These are phyloP conservation scores for Ptilorrhoa leucosticta DNA, from an alignment of 2,113 vertebrate genomes.

Conservation along the genomic window DNA sequence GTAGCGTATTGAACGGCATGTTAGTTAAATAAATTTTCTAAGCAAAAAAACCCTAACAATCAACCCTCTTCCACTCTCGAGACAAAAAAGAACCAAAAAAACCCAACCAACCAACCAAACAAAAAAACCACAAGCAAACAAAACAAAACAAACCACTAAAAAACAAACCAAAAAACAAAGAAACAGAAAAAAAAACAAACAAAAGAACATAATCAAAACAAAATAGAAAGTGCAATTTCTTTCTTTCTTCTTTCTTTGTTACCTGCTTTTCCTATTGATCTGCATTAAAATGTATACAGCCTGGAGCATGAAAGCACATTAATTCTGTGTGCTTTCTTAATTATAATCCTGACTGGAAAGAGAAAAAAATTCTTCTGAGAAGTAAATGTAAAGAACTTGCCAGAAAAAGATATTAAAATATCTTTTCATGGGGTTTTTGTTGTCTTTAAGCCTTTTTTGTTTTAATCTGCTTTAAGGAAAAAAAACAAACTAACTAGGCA, in stretches of 20 bases:
- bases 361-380: background rate
- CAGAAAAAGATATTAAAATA: background rate
- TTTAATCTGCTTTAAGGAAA: background rate
- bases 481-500: rapidly evolving
- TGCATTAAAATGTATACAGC: background rate
- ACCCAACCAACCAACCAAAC: background rate
- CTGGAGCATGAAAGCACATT: background rate
- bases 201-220: background rate
- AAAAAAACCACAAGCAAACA: background rate
- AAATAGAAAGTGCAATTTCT: background rate
- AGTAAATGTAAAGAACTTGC: background rate
- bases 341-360: background rate
- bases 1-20: rapidly evolving
- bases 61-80: rapidly evolving
- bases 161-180: background rate
- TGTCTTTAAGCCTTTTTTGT: background rate
- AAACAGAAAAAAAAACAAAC: background rate
- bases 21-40: background rate
- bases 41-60: background rate
- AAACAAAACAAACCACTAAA: background rate
- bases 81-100: background rate
- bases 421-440: background rate
- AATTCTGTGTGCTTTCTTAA: background rate
- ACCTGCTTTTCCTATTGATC: background rate
- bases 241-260: background rate